Base-by-base conservation (phyloP, 2,888 invertebrate genomes). In the Ferrisia virgata region DNA sequence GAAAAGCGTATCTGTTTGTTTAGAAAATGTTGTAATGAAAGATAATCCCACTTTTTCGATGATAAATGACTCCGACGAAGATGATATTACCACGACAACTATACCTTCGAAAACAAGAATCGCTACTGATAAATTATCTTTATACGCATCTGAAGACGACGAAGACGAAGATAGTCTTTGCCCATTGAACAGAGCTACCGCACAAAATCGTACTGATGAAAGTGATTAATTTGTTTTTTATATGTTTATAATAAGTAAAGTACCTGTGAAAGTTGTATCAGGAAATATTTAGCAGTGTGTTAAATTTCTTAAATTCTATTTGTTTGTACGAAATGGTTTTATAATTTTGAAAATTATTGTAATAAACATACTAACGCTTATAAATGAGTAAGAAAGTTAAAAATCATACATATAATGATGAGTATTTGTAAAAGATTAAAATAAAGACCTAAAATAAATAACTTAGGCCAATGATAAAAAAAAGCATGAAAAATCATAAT, bases 41-140 rank as follows among this genome's bases (percentile, higher is more conserved):
- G 98, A 98, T 90, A 98, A 98, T 90, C 98, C 98, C 79, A 95
- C 97, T 13, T 96, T 98, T 89, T 98, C 98, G 28, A 98, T 99
- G 98, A 94, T 98, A 87, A 98, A 98, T 89, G 98, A 99, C 88
- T 98, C 97, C 0, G 98, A 98, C 88, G 98, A 98, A 89, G 97
- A 97, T 86, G 96, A 98, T 9, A 72, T 64, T n/a, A 36, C 82
- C 1, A 22, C 33, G 36, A 81, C 53, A 11, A 58, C 69, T 2
- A 25, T 79, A 18, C 31, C 79, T 31, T n/a, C 47, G 25, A 28
- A 79, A 79, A 25, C 28, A 9, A 18, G 39, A 58, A n/a, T n/a
- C 13, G 40, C 15, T 28, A 69, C 69, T 9, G 39, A 36, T 5
- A 82, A 82, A 82, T 22, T 69, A 40, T 64, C 64, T 69, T 94